Evolutionary conservation across 2,113 vertebrate species (phyloP), one percentile per base, ranked within the genome.

Genomic region (Philantomba maxwellii): DNA sequence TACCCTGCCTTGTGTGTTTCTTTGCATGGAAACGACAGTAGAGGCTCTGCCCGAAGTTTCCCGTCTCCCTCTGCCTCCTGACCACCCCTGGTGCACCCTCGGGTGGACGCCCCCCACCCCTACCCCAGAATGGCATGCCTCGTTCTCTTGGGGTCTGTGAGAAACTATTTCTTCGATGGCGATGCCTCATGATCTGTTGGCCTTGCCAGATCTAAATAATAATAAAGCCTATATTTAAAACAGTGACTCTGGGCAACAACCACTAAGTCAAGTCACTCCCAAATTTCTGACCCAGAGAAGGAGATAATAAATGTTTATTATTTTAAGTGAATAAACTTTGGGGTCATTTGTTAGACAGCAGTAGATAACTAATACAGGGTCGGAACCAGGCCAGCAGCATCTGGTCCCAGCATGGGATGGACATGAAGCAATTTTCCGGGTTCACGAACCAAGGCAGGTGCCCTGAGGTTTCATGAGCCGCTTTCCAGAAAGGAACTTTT

Each of bases 61-160:
- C 23, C 2, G 1, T 16, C 77, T 66, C n/a, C 58, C 89, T 51
- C 26, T 43, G 58, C 89, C 47, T 66, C 58, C n/a, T 11, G n/a
- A 13, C 7, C 8, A 8, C 8, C 47, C 77, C 77, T 15, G n/a
- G 47, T 33, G 26, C 11, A 10, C 6, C 45, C 47, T 28, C 4
- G 4, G 6, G 43, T 23, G 19, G 66, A 23, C 0, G 12, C 33
- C 33, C 2, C 23, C 43, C 9, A 51, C 47, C 17, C 1, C 28
- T 17, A 19, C 47, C 30, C 12, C 25, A n/a, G 4, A 1, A 0
- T 43, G 45, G 15, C 1, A 0, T 23, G 47, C 36, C n/a, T 5
- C 2, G 0, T 53, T 66, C 78, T 66, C 47, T 57, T 57, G 60
- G 75, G 75, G 36, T 88, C 30, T 23, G 23, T 55, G 47, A 55